Conservation (phyloP, 1,140 invertebrate species). For the Piezodorus guildinii region DNA sequence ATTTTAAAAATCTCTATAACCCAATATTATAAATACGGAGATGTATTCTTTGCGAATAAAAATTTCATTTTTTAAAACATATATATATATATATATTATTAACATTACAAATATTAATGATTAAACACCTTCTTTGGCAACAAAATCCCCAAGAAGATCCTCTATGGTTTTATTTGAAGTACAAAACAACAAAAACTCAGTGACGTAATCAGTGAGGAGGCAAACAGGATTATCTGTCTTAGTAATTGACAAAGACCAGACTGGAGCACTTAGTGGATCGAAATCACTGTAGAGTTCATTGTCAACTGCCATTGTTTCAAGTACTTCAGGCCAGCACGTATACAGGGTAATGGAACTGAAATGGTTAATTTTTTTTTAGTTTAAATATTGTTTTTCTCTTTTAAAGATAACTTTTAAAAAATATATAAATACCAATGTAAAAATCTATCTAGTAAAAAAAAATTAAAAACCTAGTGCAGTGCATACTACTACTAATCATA, state of each 20-base stretch:
- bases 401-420: too few relatives aligned
- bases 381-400: too few relatives aligned
- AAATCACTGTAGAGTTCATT: constrained; percentile 78
- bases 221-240: constrained; percentile 49
- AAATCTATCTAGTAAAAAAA: too few relatives aligned
- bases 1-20: too few relatives aligned
- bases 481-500: too few relatives aligned
- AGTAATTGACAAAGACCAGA: constrained; percentile 56
- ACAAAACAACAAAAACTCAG: constrained; percentile 42
- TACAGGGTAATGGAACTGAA: constrained; percentile 62
- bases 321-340: constrained; percentile 76
- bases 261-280: constrained; percentile 69
- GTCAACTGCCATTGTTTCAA: constrained; percentile 78
- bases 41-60: too few relatives aligned
- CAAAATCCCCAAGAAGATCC: constrained; percentile 45
- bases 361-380: neutral
- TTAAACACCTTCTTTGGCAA: neutral
- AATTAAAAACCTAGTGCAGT: too few relatives aligned
- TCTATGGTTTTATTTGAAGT: constrained; percentile 37
- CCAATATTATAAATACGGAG: too few relatives aligned
- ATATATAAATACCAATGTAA: too few relatives aligned
- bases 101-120: neutral
- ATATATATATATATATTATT: too few relatives aligned
- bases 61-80: too few relatives aligned
- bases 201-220: constrained; percentile 51